Percentiles rank a stretch among this genome's conserved stretches.
These are phyloP conservation scores for Gastrophryne carolinensis DNA, from an alignment of 2,797 vertebrate species.

Conservation along the genomic window DNA sequence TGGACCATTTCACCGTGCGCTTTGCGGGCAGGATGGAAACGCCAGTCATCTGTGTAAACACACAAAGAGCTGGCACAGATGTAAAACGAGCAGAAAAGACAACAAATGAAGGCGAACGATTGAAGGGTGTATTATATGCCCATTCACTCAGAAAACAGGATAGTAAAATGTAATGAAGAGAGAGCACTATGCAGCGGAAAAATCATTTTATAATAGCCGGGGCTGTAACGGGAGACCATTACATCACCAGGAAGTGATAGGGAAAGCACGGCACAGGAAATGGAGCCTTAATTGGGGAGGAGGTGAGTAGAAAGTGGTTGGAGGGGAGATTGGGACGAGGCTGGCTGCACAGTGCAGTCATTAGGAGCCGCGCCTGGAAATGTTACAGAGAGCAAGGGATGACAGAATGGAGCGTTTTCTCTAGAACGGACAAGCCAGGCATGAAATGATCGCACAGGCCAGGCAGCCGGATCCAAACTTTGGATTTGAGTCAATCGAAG, in stretches of 20 bases:
- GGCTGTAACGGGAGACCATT: conserved; percentile 18
- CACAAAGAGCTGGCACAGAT: neutral
- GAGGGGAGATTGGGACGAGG: conserved; percentile 33
- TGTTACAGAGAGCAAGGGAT: conserved; percentile 16
- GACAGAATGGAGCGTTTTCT: conserved; percentile 11
- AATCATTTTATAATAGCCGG: conserved; percentile 36
- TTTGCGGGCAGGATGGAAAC: neutral
- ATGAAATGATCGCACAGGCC: conserved; percentile 36
- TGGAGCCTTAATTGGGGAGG: conserved; percentile 37
- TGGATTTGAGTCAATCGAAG: conserved; percentile 25
- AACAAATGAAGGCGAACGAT: conserved; percentile 25
- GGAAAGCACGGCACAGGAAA: conserved; percentile 13
- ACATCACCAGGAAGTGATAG: conserved; percentile 33
- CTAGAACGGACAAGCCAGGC: conserved; percentile 29
- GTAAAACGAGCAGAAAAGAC: conserved; percentile 21
- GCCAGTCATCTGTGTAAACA: conserved; percentile 21
- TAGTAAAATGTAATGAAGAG: conserved; percentile 39
- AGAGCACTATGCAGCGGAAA: conserved; percentile 18
- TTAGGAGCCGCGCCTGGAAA: conserved; percentile 40
- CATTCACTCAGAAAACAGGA: conserved; percentile 29
- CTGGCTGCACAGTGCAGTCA: conserved; percentile 22
- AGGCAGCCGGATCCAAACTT: conserved; percentile 25
- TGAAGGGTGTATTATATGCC: conserved; percentile 26
- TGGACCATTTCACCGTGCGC: neutral
- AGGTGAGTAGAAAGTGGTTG: conserved; percentile 17